A percentile compares a stretch with the other conserved stretches of the same genome.
These are phyloP conservation scores for Rhodophaea formosa DNA, from an alignment of 2,888 invertebrate species.

Conservation along the genomic window DNA sequence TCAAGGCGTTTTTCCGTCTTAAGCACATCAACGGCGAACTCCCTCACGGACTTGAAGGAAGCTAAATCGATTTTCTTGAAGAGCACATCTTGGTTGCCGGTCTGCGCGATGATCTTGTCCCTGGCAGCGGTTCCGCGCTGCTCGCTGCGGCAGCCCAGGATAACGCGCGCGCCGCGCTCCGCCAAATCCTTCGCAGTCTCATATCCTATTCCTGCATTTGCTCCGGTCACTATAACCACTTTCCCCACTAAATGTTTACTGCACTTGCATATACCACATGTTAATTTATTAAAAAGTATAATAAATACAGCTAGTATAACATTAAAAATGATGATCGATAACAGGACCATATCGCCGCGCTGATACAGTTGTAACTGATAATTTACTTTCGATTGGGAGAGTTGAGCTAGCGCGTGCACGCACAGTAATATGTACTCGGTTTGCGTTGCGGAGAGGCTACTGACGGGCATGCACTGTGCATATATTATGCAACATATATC, in stretches of 20 bases:
- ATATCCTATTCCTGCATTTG: conserved; percentile 50
- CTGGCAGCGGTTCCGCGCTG: conserved; percentile 36
- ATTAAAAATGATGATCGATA: conserved; percentile 33
- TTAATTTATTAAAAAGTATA: conserved; percentile 41
- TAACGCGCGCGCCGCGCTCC: conserved; percentile 44
- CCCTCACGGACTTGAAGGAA: conserved; percentile 47
- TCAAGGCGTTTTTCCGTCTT: conserved; percentile 48
- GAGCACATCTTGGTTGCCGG: conserved; percentile 31
- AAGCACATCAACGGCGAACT: conserved; percentile 66
- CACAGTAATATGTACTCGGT: too few relatives aligned
- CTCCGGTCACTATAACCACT: conserved; percentile 33
- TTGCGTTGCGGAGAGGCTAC: too few relatives aligned
- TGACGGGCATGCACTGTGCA: too few relatives aligned
- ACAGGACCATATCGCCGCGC: conserved; percentile 34
- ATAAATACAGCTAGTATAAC: conserved; percentile 29
- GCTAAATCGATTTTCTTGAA: conserved; percentile 39
- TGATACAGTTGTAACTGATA: background rate
- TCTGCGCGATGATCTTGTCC: conserved; percentile 30
- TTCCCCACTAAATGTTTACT: conserved; percentile 74
- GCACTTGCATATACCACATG: conserved; percentile 49
- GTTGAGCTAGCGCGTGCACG: background rate
- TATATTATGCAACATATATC: too few relatives aligned
- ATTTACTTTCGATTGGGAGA: background rate
- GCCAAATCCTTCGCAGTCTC: conserved; percentile 52
- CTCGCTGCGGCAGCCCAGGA: conserved; percentile 51